A percentile compares a stretch with the other conserved stretches of the same genome.
phyloP scores from a whole-genome alignment of 2,113 vertebrate genomes.

The Agapornis roseicollis region DNA sequence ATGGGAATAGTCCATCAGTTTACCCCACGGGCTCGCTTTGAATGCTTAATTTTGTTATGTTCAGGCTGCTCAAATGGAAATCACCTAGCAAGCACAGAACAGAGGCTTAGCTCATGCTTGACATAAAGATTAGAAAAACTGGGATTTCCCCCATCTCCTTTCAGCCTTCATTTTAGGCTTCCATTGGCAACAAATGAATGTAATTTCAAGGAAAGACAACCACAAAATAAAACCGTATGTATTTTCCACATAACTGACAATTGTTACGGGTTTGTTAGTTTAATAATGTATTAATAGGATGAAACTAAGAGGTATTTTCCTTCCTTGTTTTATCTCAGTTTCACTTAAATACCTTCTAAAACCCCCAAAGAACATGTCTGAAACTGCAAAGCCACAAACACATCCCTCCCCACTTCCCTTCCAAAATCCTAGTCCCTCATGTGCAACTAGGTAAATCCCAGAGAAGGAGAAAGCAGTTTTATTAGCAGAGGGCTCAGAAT shows the following conservation, averaged over 20 bases:
- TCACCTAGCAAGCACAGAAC: background rate
- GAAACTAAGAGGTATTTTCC: slow-evolving; percentile 36
- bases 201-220: slow-evolving; percentile 29
- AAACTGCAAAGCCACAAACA: slow-evolving; percentile 54
- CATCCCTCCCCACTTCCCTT: slow-evolving; percentile 33
- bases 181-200: background rate
- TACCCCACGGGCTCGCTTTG: background rate
- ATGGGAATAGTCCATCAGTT: background rate
- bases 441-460: background rate
- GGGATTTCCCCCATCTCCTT: slow-evolving; percentile 44
- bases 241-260: background rate
- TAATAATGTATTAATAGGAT: slow-evolving; percentile 41
- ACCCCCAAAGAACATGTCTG: slow-evolving; percentile 51
- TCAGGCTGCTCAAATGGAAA: slow-evolving; percentile 22
- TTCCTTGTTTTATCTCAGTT: slow-evolving; percentile 40
- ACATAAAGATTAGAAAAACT: slow-evolving; percentile 8
- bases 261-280: slow-evolving; percentile 17
- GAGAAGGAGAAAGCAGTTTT: slow-evolving; percentile 25
- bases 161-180: background rate
- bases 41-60: background rate
- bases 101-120: slow-evolving; percentile 11
- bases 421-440: slow-evolving; percentile 25
- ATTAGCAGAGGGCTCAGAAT: slow-evolving; percentile 46
- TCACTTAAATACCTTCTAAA: slow-evolving; percentile 34
- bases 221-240: slow-evolving; percentile 20